Percentiles rank a stretch among this genome's conserved stretches.
These are phyloP conservation scores for Gadus chalcogrammus DNA, from an alignment of 2,113 vertebrate genomes.

Conservation along the genomic window DNA sequence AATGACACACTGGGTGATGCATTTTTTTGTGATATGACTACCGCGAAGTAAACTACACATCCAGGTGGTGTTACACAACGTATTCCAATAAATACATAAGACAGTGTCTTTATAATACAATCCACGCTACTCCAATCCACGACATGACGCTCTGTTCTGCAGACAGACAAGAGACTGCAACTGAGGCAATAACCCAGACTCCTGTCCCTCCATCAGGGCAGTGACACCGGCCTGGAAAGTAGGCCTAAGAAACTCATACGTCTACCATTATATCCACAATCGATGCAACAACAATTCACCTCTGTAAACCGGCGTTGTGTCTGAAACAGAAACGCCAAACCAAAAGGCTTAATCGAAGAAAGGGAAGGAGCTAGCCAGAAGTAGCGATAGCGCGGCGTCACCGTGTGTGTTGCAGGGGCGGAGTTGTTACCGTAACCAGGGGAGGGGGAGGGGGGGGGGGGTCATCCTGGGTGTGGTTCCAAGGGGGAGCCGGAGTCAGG, in stretches of 20 bases:
- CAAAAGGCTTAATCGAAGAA: background rate
- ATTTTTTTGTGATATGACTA: too few relatives aligned
- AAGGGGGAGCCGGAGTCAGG: slow-evolving; percentile 48
- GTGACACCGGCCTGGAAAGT: background rate
- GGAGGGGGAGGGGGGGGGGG: slow-evolving; percentile 15
- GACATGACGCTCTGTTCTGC: background rate
- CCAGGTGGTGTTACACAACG: background rate
- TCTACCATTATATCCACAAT: background rate
- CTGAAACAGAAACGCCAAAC: background rate
- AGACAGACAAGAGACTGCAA: background rate
- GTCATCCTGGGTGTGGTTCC: slow-evolving; percentile 11
- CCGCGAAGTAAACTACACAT: background rate
- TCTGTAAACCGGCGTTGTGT: background rate
- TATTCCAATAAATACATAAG: background rate
- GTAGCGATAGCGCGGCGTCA: background rate
- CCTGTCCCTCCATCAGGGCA: background rate
- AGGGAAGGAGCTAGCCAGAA: background rate
- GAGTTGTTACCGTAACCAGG: background rate
- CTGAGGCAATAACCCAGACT: background rate
- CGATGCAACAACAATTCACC: background rate
- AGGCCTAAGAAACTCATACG: background rate
- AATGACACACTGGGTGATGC: too few relatives aligned
- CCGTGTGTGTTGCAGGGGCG: background rate
- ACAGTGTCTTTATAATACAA: background rate
- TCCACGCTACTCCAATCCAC: background rate